Conservation (phyloP, 2,888 invertebrate genomes). For the Drosophila mayaguana region DNA sequence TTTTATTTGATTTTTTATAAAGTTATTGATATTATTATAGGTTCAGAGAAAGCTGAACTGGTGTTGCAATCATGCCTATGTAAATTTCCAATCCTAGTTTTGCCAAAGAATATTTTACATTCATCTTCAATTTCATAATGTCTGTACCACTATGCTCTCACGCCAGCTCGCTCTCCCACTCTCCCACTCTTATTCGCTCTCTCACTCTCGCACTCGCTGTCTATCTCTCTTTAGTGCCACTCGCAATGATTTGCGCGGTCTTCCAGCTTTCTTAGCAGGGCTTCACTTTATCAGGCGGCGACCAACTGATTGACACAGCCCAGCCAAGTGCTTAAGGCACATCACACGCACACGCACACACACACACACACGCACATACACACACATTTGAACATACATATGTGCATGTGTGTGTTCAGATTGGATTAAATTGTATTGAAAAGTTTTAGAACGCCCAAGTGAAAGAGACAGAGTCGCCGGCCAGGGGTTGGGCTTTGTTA, state of each 20-base stretch:
- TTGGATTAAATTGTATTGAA: conserved; percentile 71
- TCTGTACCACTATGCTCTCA: conserved; percentile 21
- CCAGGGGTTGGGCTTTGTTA: background rate
- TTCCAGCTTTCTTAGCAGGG: conserved; percentile 26
- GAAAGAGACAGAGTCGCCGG: background rate
- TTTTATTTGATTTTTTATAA: too few relatives aligned
- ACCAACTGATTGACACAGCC: conserved; percentile 27
- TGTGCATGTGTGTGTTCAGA: conserved; percentile 32
- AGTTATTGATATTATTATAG: too few relatives aligned
- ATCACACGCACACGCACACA: background rate
- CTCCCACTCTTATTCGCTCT: too few relatives aligned
- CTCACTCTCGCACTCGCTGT: too few relatives aligned
- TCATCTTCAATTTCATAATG: background rate
- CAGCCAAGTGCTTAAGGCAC: conserved; percentile 24
- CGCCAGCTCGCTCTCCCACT: background rate
- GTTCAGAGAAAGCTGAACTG: too few relatives aligned
- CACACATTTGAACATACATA: background rate
- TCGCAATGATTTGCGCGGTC: conserved; percentile 4
- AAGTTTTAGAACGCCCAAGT: conserved; percentile 45
- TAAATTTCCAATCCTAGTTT: background rate
- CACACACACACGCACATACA: background rate
- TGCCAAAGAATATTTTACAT: background rate
- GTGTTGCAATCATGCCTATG: too few relatives aligned
- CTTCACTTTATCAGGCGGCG: conserved; percentile 39
- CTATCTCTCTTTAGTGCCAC: background rate